Evolutionary conservation across 37 sponge, comb jelly and placozoan genomes (phyloP).

Genomic region (Ianthella basta): DNA sequence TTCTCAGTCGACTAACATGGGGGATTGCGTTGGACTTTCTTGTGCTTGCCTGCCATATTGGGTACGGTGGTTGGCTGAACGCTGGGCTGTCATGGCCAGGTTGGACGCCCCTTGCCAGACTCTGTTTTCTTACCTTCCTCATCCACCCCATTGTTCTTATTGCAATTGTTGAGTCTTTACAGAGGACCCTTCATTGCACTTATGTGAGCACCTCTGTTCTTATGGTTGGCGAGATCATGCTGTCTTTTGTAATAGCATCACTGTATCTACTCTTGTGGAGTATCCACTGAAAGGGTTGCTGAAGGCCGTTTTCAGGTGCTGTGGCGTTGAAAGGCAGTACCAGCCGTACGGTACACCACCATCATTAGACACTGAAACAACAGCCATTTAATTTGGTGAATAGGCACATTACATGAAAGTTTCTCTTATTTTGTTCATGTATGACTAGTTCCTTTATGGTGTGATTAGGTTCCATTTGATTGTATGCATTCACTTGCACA

Average conservation of each 20-base stretch:
- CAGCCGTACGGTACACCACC: neutral
- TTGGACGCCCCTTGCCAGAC: constrained; percentile 88
- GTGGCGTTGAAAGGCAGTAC: too few relatives aligned
- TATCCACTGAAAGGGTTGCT: constrained; percentile 69
- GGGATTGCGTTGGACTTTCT: constrained; percentile 62
- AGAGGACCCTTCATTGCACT: constrained; percentile 45
- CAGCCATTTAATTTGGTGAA: too few relatives aligned
- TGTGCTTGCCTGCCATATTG: constrained; percentile 77
- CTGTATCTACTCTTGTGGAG: constrained; percentile 69
- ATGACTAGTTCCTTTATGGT: too few relatives aligned
- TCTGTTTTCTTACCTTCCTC: constrained; percentile 83
- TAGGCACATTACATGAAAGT: too few relatives aligned
- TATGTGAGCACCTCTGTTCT: constrained; percentile 39
- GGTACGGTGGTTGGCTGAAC: constrained; percentile 76
- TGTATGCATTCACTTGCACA: too few relatives aligned
- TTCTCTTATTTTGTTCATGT: too few relatives aligned
- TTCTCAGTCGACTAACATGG: constrained; percentile 66
- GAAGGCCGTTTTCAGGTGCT: constrained; percentile 48
- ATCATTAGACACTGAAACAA: neutral
- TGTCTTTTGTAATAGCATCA: constrained; percentile 67
- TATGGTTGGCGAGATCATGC: constrained; percentile 41
- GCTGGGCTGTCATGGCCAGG: constrained; percentile 73
- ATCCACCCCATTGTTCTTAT: constrained; percentile 79
- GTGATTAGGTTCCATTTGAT: too few relatives aligned
- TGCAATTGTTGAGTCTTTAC: constrained; percentile 22